Conservation (phyloP, 1,140 invertebrate species). For the Drepana arcuata region DNA sequence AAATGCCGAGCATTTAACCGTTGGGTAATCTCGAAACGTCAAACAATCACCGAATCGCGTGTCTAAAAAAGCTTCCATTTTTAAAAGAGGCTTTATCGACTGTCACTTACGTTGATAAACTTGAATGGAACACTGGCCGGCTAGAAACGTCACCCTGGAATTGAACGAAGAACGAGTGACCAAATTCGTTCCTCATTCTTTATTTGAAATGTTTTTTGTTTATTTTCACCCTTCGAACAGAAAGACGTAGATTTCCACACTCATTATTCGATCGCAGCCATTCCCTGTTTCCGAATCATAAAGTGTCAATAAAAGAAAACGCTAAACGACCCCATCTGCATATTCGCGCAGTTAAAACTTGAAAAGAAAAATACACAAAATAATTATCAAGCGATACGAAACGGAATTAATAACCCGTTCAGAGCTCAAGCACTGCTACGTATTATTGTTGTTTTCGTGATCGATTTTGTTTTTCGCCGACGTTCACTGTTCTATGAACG, state of each 20-base stretch:
- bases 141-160: too few relatives aligned
- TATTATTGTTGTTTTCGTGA: slow-evolving; percentile 11
- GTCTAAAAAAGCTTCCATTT: slow-evolving; percentile 59
- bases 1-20: slow-evolving; percentile 39
- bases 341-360: slow-evolving; percentile 56
- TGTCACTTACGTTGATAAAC: slow-evolving; percentile 40
- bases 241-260: too few relatives aligned
- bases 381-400: slow-evolving; percentile 31
- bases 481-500: too few relatives aligned
- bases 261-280: too few relatives aligned
- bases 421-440: too few relatives aligned
- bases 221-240: too few relatives aligned
- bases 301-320: slow-evolving; percentile 64
- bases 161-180: too few relatives aligned
- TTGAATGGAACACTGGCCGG: slow-evolving; percentile 3
- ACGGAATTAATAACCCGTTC: slow-evolving; percentile 61
- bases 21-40: slow-evolving; percentile 49
- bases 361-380: slow-evolving; percentile 39
- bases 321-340: slow-evolving; percentile 47
- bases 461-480: slow-evolving; percentile 12
- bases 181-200: too few relatives aligned
- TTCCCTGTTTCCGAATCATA: slow-evolving; percentile 63
- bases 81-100: slow-evolving; percentile 47
- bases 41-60: slow-evolving; percentile 51
- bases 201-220: too few relatives aligned